Evolutionary conservation across 2,797 vertebrate genomes (phyloP), one percentile per base, ranked within the genome.

Genomic region (Acipenser ruthenus): DNA sequence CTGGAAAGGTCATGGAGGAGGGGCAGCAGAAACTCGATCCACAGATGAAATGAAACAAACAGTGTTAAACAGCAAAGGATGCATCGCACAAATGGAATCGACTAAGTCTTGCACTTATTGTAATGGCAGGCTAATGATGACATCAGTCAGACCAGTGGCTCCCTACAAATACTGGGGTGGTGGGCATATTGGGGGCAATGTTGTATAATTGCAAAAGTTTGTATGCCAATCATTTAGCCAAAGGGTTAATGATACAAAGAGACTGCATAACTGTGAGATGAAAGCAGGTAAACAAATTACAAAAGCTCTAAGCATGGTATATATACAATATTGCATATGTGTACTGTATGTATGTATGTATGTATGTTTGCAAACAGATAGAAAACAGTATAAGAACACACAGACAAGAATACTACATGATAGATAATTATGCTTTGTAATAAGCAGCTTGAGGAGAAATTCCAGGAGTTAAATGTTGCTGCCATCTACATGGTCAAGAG

Each of bases 391-490:
- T 3, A 23, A 64, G 65, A 70, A 64, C 60, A 78, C 79, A 78
- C 75, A 67, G 65, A 80, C 78, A 69, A 78, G 82, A 79, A 81
- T 83, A 84, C 83, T 3, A 37, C 23, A 37, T 2, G 4, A 3
- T 37, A 37, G 23, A 37, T 4, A 37, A 37, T 37, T 49, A 9
- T 56, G 23, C n/a, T 18, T 47, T 6, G 8, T 49, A 8, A 68
- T 18, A 63, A 56, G 71, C 73, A 73, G 70, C 73, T 64, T 37
- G 8, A 50, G 68, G 64, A 58, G 60, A 70, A 69, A 75, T 75
- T 71, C 78, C 79, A 79, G 83, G 75, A 66, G 80, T 86, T 87
- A 80, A 79, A 76, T 88, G 76, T 74, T 89, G 82, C 87, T 87
- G 85, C 83, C 87, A 84, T 78, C 85, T 87, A 84, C 78, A 83